Conservation (phyloP, 2,888 invertebrate species). For the Colostygia pectinataria region DNA sequence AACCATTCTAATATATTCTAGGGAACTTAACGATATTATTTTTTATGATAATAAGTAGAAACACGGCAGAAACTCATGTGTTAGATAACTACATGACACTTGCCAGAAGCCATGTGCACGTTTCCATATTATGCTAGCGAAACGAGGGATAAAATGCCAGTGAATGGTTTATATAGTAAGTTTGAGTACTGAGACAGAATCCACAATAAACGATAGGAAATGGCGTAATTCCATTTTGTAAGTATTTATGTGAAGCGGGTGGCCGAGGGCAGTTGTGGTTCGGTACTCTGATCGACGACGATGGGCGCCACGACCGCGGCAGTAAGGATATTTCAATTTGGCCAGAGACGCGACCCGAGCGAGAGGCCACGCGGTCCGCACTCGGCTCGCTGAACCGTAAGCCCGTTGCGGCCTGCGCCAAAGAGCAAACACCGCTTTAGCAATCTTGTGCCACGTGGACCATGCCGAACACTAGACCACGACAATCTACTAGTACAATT, state of each 20-base stretch:
- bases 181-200: slow-evolving; percentile 9
- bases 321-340: slow-evolving; percentile 81
- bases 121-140: neutral
- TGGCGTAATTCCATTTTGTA: slow-evolving; percentile 37
- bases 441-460: slow-evolving; percentile 81
- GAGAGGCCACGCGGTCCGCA: slow-evolving; percentile 72
- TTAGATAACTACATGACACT: slow-evolving; percentile 11
- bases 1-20: slow-evolving; percentile 67
- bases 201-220: slow-evolving; percentile 18
- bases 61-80: slow-evolving; percentile 7
- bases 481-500: slow-evolving; percentile 74
- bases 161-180: slow-evolving; percentile 14
- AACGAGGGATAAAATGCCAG: slow-evolving; percentile 2
- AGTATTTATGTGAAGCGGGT: slow-evolving; percentile 44
- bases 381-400: slow-evolving; percentile 81
- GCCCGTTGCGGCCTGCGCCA: slow-evolving; percentile 76
- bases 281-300: slow-evolving; percentile 24
- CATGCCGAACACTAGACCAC: slow-evolving; percentile 74
- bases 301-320: slow-evolving; percentile 32
- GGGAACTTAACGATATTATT: slow-evolving; percentile 22
- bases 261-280: slow-evolving; percentile 27
- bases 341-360: slow-evolving; percentile 78
- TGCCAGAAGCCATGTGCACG: slow-evolving; percentile 9
- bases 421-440: slow-evolving; percentile 82
- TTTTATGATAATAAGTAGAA: slow-evolving; percentile 15